Conservation (phyloP, 2,797 vertebrate species). For the Choloepus didactylus region DNA sequence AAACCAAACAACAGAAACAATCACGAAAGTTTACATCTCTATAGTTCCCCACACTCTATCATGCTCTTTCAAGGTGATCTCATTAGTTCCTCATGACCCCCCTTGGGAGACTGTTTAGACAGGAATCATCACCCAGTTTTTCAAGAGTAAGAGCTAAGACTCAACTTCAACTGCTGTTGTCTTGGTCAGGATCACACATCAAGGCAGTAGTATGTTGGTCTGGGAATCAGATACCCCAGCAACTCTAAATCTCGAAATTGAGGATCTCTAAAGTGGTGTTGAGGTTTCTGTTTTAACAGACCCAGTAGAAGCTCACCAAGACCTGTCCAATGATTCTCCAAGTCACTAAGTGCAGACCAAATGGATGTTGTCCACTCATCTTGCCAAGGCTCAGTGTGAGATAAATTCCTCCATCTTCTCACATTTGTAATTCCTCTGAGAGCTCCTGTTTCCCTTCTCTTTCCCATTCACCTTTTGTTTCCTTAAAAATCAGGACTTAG, state of each 20-base stretch:
- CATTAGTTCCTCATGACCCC: not conserved
- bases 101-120: not conserved
- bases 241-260: not conserved
- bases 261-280: slow-evolving; percentile 38
- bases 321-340: not conserved
- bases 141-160: not conserved
- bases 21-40: not conserved
- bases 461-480: slow-evolving; percentile 66
- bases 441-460: slow-evolving; percentile 64
- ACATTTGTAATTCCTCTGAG: slow-evolving; percentile 85
- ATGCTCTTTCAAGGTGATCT: not conserved
- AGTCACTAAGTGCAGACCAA: slow-evolving; percentile 73
- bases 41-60: not conserved
- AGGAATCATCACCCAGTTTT: not conserved
- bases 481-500: slow-evolving; percentile 60
- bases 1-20: slow-evolving; percentile 57
- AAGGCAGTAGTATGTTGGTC: not conserved
- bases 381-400: slow-evolving; percentile 82
- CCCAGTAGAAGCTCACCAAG: slow-evolving; percentile 41
- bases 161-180: not conserved
- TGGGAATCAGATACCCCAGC: not conserved
- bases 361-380: slow-evolving; percentile 80
- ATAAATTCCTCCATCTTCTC: slow-evolving; percentile 85
- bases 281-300: slow-evolving; percentile 20
- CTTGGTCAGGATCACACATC: not conserved